phyloP scores from a whole-genome alignment of 2,113 vertebrate species.

The Halcyon senegalensis region DNA sequence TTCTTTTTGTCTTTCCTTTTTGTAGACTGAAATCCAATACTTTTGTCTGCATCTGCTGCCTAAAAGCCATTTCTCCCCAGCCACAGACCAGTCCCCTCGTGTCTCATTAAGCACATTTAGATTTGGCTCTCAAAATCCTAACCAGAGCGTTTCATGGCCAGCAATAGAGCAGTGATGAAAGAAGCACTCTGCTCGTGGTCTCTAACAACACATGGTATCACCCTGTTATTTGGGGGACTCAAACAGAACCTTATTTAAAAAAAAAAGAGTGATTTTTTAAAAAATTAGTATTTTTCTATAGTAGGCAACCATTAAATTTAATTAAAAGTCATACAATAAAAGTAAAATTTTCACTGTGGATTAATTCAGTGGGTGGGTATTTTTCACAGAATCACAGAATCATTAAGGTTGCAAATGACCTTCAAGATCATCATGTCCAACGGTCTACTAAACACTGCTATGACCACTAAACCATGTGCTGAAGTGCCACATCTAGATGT shows the following conservation, averaged over 20 bases:
- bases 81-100: constrained; percentile 69
- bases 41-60: constrained; percentile 80
- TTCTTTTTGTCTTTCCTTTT: constrained; percentile 74
- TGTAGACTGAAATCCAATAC: constrained; percentile 81
- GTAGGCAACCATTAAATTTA: not conserved
- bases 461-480: too few species aligned
- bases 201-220: not conserved
- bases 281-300: not conserved
- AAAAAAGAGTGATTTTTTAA: not conserved
- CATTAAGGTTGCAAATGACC: too few species aligned
- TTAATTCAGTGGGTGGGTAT: not conserved
- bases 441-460: too few species aligned
- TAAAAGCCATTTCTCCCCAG: constrained; percentile 78
- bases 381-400: not conserved
- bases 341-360: not conserved
- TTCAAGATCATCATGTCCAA: too few species aligned
- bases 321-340: not conserved
- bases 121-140: constrained; percentile 81
- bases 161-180: constrained; percentile 65
- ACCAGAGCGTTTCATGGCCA: constrained; percentile 75
- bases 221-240: not conserved
- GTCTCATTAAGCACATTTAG: constrained; percentile 84
- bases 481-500: too few species aligned
- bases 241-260: not conserved
- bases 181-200: constrained; percentile 46